Evolutionary conservation across 2,888 invertebrate genomes (phyloP).

Genomic region (Drosophila testacea): DNA sequence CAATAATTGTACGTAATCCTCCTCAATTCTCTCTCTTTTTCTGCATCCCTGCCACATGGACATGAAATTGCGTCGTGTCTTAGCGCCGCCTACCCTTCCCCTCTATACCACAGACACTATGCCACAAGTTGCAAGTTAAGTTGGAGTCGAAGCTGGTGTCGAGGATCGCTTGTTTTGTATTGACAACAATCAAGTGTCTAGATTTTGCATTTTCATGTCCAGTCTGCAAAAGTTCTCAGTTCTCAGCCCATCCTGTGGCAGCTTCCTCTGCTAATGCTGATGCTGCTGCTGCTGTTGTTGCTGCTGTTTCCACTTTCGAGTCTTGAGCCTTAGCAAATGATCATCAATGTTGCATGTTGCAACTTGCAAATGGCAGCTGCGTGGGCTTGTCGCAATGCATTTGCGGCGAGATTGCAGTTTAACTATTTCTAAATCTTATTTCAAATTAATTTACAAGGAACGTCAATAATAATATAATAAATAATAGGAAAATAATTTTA

Average conservation of each 20-base stretch:
- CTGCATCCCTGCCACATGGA: constrained; percentile 16
- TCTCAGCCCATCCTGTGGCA: constrained; percentile 3
- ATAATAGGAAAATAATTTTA: too few relatives aligned
- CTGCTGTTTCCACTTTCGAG: constrained; percentile 17
- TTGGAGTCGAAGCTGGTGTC: constrained; percentile 1
- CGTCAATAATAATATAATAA: too few relatives aligned
- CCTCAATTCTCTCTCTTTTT: not conserved
- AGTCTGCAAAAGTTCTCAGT: not conserved
- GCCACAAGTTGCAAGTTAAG: not conserved
- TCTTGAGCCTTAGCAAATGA: constrained; percentile 34
- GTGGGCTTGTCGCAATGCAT: constrained; percentile 29
- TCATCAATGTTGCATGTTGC: constrained; percentile 30
- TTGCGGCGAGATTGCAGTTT: not conserved
- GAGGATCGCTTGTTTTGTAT: constrained; percentile 47
- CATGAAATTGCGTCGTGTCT: constrained; percentile 53
- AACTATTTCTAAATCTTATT: not conserved
- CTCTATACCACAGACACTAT: not conserved
- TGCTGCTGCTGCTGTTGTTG: not conserved
- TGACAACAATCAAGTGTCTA: constrained; percentile 67
- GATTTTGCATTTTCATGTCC: constrained; percentile 60
- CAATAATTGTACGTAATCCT: constrained; percentile 73
- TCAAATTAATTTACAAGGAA: too few relatives aligned
- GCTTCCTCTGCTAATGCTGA: not conserved
- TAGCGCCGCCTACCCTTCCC: constrained; percentile 43
- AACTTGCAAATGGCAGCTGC: constrained; percentile 29